Evolutionary conservation across 2,113 vertebrate species (phyloP).

Genomic region (Heterotilapia buettikoferi): DNA sequence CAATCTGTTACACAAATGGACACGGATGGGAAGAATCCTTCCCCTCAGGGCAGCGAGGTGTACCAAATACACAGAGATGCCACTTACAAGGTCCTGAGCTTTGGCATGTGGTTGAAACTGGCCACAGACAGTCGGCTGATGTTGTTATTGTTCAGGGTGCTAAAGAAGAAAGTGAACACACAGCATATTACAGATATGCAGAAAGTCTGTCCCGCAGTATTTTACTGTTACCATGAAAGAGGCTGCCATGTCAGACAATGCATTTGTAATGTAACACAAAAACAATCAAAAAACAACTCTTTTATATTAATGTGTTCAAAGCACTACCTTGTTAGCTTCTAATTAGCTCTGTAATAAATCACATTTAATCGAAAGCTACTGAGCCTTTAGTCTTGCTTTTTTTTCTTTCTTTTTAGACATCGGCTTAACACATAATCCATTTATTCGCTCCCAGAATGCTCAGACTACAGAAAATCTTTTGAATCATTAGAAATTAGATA

Average conservation of each 20-base stretch:
- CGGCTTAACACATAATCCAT: background rate
- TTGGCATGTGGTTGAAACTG: constrained; percentile 99
- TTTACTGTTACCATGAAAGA: background rate
- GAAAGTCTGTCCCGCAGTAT: background rate
- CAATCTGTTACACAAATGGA: constrained; percentile 7
- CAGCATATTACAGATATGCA: background rate
- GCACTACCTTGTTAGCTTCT: background rate
- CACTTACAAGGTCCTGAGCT: constrained; percentile 98
- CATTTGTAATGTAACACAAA: background rate
- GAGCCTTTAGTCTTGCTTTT: background rate
- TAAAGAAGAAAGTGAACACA: constrained; percentile 46
- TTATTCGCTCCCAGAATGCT: background rate
- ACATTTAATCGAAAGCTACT: background rate
- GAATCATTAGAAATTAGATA: background rate
- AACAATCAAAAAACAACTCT: background rate
- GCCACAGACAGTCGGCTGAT: constrained; percentile 94
- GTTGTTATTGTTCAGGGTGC: constrained; percentile 99
- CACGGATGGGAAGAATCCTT: background rate
- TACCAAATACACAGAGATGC: background rate
- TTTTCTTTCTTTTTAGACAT: background rate
- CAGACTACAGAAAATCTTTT: background rate
- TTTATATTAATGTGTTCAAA: background rate
- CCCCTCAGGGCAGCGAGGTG: background rate
- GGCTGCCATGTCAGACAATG: background rate
- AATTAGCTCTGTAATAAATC: background rate